Evolutionary conservation across 2,113 vertebrate genomes (phyloP), one percentile per base, ranked within the genome.

Genomic region (Neolamprologus longior): DNA sequence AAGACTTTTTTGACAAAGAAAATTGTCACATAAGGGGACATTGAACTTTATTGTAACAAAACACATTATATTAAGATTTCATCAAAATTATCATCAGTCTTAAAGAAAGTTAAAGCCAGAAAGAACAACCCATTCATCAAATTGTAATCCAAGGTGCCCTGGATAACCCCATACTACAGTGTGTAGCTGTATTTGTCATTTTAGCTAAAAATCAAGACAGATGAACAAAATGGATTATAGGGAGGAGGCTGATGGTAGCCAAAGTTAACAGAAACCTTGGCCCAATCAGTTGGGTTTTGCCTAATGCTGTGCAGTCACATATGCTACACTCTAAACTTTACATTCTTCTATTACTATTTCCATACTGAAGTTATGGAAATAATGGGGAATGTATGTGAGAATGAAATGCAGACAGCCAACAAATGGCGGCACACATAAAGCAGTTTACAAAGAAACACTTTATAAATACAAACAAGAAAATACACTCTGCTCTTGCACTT

Each of bases 261-360:
- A 97, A 96, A 93, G 92, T 87, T 90, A 96, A 95, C 91, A 88
- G 52, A 85, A 57, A 80, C 26, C 50, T 61, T 15, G 35, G 95
- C 94, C 93, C 94, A 95, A 79, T 86, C 82, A 87, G 84, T 94
- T 90, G 92, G 81, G 45, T 79, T 58, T 68, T 24, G 81, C 47
- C 28, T 47, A 73, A 83, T 47, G 71, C 35, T 53, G 45, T 80
- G 47, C 68, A 83, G 28, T 80, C 80, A 84, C 33, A 80, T 26
- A 79, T 17, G 17, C n/a, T 66, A 19, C 63, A 80, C 88, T 83
- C 80, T 86, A 54, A 91, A 89, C 94, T 93, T 92, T 88, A 90
- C 91, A 92, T 81, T 55, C 84, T 71, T 89, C 68, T 81, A 58
- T 61, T 68, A 13, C 33, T 40, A 68, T 68, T 68, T 68, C 33